phyloP scores from a whole-genome alignment of 2,888 invertebrate genomes.

The Latrodectus elegans region DNA sequence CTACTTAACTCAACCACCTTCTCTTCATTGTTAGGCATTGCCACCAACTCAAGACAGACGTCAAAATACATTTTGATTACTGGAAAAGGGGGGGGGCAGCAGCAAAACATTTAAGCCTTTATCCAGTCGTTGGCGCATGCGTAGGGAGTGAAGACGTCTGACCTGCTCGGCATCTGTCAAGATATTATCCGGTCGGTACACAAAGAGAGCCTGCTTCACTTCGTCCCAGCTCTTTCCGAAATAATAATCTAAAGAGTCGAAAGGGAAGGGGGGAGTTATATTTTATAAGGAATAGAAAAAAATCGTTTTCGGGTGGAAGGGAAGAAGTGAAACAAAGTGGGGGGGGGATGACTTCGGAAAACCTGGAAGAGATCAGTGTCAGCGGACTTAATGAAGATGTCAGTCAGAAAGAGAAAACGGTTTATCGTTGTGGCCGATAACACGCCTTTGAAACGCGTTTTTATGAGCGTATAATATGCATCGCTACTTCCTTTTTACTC shows the following conservation, averaged over 20 bases:
- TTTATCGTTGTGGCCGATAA: neutral
- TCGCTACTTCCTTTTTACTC: neutral
- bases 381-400: constrained; percentile 46
- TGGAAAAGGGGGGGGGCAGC: too few relatives aligned
- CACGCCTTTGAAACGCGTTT: neutral
- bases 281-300: neutral
- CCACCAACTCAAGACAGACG: too few relatives aligned
- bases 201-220: neutral
- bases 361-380: neutral
- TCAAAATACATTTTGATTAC: too few relatives aligned
- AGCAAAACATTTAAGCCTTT: too few relatives aligned
- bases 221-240: neutral
- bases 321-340: too few relatives aligned
- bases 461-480: neutral
- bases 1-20: too few relatives aligned
- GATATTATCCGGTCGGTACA: constrained; percentile 2
- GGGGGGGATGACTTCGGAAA: neutral
- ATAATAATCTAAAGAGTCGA: neutral
- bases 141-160: too few relatives aligned
- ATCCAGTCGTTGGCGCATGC: too few relatives aligned
- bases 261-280: neutral
- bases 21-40: too few relatives aligned
- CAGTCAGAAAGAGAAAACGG: constrained; percentile 31
- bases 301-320: neutral
- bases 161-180: neutral